Evolutionary conservation across 2,113 vertebrate genomes (phyloP), one percentile per base, ranked within the genome.

Genomic region (Mystacornis crossleyi): DNA sequence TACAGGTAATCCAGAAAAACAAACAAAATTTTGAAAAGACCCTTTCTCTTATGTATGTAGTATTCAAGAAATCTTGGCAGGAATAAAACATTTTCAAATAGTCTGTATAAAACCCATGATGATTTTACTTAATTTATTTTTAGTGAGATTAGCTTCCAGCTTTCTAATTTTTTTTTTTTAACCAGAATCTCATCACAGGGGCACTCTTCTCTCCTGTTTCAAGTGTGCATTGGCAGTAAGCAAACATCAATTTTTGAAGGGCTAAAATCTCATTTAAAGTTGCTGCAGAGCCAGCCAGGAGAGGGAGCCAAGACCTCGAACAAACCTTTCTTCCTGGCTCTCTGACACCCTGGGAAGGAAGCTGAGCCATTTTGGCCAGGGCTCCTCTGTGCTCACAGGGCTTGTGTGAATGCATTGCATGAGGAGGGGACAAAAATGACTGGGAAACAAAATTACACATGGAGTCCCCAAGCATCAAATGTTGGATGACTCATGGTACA

Each of bases 281-380:
- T 89, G 62, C 70, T 87, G 70, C 78, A 67, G 87, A 96, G 71
- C 50, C 89, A 70, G 60, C 98, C 98, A 98, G 98, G 96, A 98
- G 98, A 94, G 98, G 98, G 97, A 96, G 97, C 94, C 67, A 91
- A 95, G 96, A 92, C 88, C 96, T 95, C 67, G 65, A 97, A 58
- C 67, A 97, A 97, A 91, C 54, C 69, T 78, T 74, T 67, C 69
- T 95, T 96, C 70, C 87, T 92, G 91, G 82, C 50, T 58, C 64
- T 73, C 72, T 40, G 50, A 51, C 10, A 18, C 18, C 42, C 54
- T 58, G n/a, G 54, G 88, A 91, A 82, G 93, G 96, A 97, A 97
- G 96, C 75, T 89, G 90, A 95, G 93, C 97, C 95, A 93, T 85
- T 83, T 97, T 93, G 86, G 77, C 58, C 11, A 10, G 61, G 33